Percentiles rank a stretch among this genome's conserved stretches.
Conservation (phyloP, 2,113 vertebrate genomes). For the Prinia subflava region DNA sequence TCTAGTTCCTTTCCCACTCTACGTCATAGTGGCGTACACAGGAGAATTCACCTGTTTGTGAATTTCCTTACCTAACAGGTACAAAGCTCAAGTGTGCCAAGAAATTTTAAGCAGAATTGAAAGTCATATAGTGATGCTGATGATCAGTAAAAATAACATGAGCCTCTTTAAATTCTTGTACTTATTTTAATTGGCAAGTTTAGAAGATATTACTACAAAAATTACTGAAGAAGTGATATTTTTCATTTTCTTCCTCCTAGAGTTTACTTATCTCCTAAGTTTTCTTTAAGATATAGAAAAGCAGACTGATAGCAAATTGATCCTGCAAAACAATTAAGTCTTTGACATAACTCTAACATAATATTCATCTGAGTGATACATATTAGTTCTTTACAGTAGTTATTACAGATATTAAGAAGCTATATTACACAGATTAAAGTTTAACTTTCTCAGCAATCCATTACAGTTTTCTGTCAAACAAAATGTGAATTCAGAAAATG, state of each 20-base stretch:
- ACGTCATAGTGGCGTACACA: background rate
- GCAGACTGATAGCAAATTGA: background rate
- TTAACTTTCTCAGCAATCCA: background rate
- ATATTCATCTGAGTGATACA: background rate
- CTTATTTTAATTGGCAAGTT: background rate
- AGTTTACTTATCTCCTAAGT: background rate
- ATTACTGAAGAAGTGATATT: background rate
- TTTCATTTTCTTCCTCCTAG: background rate
- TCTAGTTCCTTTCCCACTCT: background rate
- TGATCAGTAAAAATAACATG: background rate
- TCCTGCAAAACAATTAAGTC: background rate
- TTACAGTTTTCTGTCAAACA: background rate
- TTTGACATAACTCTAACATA: background rate
- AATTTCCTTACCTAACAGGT: background rate
- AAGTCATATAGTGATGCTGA: background rate
- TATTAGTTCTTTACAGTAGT: background rate
- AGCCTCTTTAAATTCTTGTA: background rate
- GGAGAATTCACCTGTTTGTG: background rate
- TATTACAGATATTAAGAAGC: background rate
- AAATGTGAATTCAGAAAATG: background rate
- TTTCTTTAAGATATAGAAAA: background rate
- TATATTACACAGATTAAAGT: background rate
- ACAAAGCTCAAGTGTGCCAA: background rate
- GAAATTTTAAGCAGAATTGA: background rate
- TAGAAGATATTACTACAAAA: background rate